phyloP scores from a whole-genome alignment of 2,113 vertebrate species.

The Cynopterus brachyotis region DNA sequence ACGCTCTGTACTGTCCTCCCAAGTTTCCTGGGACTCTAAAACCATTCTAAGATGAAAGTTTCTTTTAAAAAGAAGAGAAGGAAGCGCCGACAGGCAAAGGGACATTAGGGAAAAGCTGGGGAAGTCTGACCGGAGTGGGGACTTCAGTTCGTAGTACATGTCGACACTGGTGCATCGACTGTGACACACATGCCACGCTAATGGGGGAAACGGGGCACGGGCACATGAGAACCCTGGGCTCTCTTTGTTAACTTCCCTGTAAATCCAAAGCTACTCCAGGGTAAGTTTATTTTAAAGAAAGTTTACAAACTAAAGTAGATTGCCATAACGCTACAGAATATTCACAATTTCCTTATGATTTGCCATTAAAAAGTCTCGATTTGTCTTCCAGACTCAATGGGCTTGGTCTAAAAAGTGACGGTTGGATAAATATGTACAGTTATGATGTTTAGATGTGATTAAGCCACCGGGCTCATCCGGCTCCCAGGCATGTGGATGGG shows the following conservation, averaged over 20 bases:
- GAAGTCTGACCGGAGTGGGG: not conserved
- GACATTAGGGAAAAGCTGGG: not conserved
- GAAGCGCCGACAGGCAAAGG: not conserved
- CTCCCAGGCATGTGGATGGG: not conserved
- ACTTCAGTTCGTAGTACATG: not conserved
- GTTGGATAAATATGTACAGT: not conserved
- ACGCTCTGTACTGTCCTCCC: not conserved
- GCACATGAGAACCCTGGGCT: accelerated
- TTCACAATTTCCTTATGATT: not conserved
- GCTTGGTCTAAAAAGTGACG: not conserved
- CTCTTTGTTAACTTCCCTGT: not conserved
- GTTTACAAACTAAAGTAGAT: not conserved
- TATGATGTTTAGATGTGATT: not conserved
- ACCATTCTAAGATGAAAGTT: constrained; percentile 27
- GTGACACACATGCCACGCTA: not conserved
- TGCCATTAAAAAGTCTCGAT: not conserved
- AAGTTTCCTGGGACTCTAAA: not conserved
- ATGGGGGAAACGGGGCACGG: not conserved
- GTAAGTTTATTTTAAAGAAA: not conserved
- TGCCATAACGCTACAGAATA: not conserved
- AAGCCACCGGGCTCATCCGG: not conserved
- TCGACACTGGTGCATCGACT: not conserved
- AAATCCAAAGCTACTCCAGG: not conserved
- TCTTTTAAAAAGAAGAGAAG: not conserved
- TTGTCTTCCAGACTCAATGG: not conserved